Evolutionary conservation across 2,797 vertebrate species (phyloP).

Genomic region (Bufotes viridis): DNA sequence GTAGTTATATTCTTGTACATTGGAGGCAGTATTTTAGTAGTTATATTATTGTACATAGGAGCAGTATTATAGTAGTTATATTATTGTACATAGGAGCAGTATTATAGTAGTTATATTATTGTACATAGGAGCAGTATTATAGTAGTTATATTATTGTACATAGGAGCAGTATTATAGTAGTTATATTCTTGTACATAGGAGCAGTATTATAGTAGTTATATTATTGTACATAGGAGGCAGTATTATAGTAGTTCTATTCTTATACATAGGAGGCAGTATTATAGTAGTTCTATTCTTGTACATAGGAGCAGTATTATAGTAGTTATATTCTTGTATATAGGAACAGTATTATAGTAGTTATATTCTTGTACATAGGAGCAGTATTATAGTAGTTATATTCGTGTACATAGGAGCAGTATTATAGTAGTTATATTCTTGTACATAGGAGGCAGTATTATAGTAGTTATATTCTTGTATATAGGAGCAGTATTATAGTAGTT

Average conservation of each 20-base stretch:
- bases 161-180: neutral
- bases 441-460: neutral
- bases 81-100: neutral
- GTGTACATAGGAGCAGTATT: neutral
- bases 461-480: neutral
- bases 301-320: neutral
- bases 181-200: constrained; percentile 4
- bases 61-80: neutral
- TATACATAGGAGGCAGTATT: neutral
- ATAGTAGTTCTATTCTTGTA: constrained; percentile 2
- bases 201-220: constrained; percentile 8
- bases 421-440: neutral
- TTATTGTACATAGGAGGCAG: neutral
- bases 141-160: constrained; percentile 1
- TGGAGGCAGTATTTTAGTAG: neutral
- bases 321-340: neutral
- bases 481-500: constrained; percentile 11
- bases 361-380: neutral
- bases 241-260: constrained; percentile 13
- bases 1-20: neutral
- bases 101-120: neutral
- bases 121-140: constrained; percentile 5
- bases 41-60: no score
- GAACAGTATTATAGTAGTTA: constrained; percentile 5
- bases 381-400: constrained; percentile 4